Conservation (phyloP, 2,113 vertebrate genomes). For the Pachycephala philippinensis region DNA sequence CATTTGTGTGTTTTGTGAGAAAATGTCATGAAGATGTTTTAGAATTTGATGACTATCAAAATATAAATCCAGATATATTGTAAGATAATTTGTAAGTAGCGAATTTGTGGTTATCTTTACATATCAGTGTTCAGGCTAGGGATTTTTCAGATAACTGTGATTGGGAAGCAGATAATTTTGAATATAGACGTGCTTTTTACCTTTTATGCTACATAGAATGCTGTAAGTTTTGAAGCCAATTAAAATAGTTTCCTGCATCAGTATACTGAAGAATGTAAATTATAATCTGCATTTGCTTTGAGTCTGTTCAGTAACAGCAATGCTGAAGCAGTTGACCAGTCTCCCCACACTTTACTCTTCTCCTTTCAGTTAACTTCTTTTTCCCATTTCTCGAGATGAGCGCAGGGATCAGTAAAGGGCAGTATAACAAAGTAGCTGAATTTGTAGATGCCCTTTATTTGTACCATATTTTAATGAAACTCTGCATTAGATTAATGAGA, state of each 20-base stretch:
- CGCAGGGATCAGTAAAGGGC: constrained; percentile 58
- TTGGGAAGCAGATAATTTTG: neutral
- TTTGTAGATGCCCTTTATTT: neutral
- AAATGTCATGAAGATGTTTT: neutral
- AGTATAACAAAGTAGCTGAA: neutral
- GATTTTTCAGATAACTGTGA: neutral
- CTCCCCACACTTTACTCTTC: neutral
- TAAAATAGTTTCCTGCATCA: neutral
- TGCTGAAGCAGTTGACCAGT: neutral
- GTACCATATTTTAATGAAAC: neutral
- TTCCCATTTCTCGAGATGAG: constrained; percentile 10
- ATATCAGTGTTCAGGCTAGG: neutral
- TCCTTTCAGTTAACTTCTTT: neutral
- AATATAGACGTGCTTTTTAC: neutral
- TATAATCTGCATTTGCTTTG: neutral
- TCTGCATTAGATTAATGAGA: neutral
- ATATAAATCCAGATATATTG: neutral
- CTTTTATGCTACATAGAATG: neutral
- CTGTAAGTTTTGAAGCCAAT: neutral
- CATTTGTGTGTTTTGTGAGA: neutral
- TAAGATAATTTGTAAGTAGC: neutral
- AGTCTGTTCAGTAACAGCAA: neutral
- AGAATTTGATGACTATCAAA: neutral
- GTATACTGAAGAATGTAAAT: neutral
- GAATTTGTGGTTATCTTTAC: neutral